Evolutionary conservation across 1,140 invertebrate genomes (phyloP), one percentile per base, ranked within the genome.

Genomic region (Temnothorax longispinosus): DNA sequence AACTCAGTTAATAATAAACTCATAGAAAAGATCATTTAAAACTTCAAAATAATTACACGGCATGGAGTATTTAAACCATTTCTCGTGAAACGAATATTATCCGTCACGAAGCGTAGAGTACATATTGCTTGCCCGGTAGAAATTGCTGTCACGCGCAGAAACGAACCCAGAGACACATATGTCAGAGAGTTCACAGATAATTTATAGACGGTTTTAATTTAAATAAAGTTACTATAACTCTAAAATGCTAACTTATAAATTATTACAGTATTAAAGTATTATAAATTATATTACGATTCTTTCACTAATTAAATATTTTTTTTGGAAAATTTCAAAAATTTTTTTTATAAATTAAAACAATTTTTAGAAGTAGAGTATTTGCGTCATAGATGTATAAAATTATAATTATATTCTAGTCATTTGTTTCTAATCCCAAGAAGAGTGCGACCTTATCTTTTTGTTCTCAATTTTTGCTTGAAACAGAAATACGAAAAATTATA

Each of bases 11-110:
- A 77, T 85, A 88, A 85, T 72, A 44, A 80, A 78, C 38, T 27
- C 13, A 7, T 52, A 38, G 21, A 44, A 32, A 82, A 69, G 50
- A n/a, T 85, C n/a, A 69, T 75, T 87, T 87, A 84, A 89, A 90
- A 90, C 89, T 88, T 81, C 47, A 88, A 80, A 52, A 71, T 77
- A 88, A 90, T 90, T 90, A 82, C 10, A 58, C 67, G 47, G 32
- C 47, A 75, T 58, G 44, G 58, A 60, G 44, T 76, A 77, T 90
- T 88, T 88, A 85, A 85, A 67, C 44, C 69, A 58, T 56, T 60
- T 87, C 85, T 44, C 50, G 7, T 69, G 62, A 8, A 62, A 82
- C 65, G 67, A 56, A 75, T 84, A 75, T 84, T 44, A 80, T 81
- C 56, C 44, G 80, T 65, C 80, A 90, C 75, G 69, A 60, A 80